Conservation (phyloP, 2,888 invertebrate species). For the Philereme transversata region DNA sequence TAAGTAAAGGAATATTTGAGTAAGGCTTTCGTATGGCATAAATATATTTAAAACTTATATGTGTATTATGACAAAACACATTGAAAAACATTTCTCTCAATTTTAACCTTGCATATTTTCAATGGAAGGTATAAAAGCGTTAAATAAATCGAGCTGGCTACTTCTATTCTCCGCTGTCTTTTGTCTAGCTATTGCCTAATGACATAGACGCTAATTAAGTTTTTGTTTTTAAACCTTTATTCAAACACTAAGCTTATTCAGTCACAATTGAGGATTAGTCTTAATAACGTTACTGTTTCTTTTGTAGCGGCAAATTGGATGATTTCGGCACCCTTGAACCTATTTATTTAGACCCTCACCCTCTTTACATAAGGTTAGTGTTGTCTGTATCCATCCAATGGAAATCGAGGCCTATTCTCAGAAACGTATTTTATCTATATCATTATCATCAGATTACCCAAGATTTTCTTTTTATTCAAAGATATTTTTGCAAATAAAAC, state of each 20-base stretch:
- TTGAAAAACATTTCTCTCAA: too few relatives aligned
- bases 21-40: too few relatives aligned
- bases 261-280: background rate
- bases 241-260: conserved; percentile 6
- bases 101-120: too few relatives aligned
- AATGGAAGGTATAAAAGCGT: too few relatives aligned
- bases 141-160: too few relatives aligned
- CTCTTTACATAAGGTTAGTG: conserved; percentile 1
- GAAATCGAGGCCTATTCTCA: background rate
- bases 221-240: conserved; percentile 8
- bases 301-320: conserved; percentile 14
- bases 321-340: conserved; percentile 7
- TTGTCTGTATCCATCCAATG: conserved; percentile 6
- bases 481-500: conserved; percentile 2
- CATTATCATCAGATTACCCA: background rate
- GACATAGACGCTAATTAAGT: conserved; percentile 11
- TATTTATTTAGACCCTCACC: conserved; percentile 2
- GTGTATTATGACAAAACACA: too few relatives aligned
- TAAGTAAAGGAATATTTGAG: too few relatives aligned
- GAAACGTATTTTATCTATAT: conserved; percentile 9
- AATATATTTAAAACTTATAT: too few relatives aligned
- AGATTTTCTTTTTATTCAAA: background rate
- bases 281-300: conserved; percentile 1
- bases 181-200: background rate
- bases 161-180: background rate